A percentile compares a stretch with the other conserved stretches of the same genome.
Conservation (phyloP, 2,113 vertebrate species). For the Phrynosoma platyrhinos region DNA sequence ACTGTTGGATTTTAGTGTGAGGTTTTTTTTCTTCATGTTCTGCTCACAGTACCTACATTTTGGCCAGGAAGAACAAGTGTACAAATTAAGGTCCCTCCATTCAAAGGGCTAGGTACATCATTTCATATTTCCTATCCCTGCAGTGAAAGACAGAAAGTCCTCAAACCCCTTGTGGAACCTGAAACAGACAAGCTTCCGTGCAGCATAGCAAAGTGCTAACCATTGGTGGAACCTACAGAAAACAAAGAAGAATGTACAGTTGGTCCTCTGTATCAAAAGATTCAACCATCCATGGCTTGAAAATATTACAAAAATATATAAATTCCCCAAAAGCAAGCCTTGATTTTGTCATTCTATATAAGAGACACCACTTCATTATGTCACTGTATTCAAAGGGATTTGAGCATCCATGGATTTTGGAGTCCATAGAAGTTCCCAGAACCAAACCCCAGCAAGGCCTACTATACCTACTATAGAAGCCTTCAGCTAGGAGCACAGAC, state of each 20-base stretch:
- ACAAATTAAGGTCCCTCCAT: background rate
- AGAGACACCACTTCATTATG: too few relatives aligned
- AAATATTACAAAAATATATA: too few relatives aligned
- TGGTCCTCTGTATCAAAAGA: too few relatives aligned
- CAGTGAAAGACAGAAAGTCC: background rate
- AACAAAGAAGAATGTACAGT: too few relatives aligned
- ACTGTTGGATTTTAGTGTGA: background rate
- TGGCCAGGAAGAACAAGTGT: background rate
- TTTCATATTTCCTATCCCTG: background rate
- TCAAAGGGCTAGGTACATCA: background rate
- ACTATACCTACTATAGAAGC: background rate
- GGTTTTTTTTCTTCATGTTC: background rate
- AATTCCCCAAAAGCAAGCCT: too few relatives aligned
- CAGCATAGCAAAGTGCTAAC: background rate
- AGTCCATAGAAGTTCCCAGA: too few relatives aligned
- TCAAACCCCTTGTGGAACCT: background rate
- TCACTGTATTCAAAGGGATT: too few relatives aligned
- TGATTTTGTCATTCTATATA: too few relatives aligned
- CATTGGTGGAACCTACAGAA: background rate
- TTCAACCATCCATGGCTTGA: too few relatives aligned
- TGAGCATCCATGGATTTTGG: too few relatives aligned
- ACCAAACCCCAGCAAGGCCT: too few relatives aligned
- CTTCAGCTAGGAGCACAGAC: too few relatives aligned
- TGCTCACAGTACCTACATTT: background rate
- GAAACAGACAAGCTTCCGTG: background rate